Evolutionary conservation across 1,140 invertebrate species (phyloP), one percentile per base, ranked within the genome.

Genomic region (Epicauta chinensis): DNA sequence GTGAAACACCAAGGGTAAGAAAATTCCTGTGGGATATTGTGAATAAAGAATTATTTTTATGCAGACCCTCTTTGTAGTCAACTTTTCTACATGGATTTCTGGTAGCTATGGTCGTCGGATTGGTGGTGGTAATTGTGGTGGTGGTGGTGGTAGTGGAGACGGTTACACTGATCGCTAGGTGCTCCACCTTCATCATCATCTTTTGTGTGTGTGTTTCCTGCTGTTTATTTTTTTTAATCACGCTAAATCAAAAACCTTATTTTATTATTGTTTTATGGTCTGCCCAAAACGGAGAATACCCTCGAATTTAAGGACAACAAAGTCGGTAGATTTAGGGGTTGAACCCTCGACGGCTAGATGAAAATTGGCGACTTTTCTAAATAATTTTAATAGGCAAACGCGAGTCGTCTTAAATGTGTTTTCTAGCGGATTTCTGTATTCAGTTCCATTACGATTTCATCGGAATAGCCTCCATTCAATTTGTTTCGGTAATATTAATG

Each of bases 181-280:
- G 10, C 32, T n/a, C 32, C 32, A 7, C 32, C 32, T n/a, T 12
- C 32, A 34, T 11, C 32, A 34, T 11, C 32, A 1, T 53, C 38
- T 55, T 55, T 16, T 14, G 36, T 40, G 11, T 11, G n/a, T 34
- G 30, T 23, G 39, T 47, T 36, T 23, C 54, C 57, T 50, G 50
- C 42, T 55, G 53, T 54, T 38, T 53, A 43, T 39, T 55, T 64
- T 67, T 66, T 67, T 67, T 67, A 67, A 67, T 67, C 65, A 67
- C 58, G 56, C 62, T 59, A 59, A 65, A 65, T 67, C 61, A 65
- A 63, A 64, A 64, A 64, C 59, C 63, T 60, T 62, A 62, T 56
- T 64, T 64, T 67, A 64, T 67, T 65, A 67, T 65, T 67, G 65
- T 64, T 67, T 67, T 67, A 67, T 54, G 61, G 58, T 47, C 55